Evolutionary conservation across 2,797 vertebrate species (phyloP).

Genomic region (Platalea minor): DNA sequence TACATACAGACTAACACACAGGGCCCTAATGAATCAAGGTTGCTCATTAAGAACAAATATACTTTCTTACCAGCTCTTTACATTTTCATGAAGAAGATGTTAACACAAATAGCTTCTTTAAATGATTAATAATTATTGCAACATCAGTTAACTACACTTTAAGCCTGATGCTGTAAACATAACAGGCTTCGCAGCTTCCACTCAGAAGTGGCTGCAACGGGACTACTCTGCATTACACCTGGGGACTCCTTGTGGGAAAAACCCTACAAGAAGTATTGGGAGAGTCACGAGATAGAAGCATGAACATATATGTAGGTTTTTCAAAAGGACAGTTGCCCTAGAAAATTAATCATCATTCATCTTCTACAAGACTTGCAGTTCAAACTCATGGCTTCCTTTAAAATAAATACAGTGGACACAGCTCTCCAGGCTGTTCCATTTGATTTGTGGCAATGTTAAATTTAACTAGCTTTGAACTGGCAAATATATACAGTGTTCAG

Average conservation of each 20-base stretch:
- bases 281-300: not conserved
- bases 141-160: not conserved
- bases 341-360: not conserved
- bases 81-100: not conserved
- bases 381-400: not conserved
- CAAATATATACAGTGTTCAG: not conserved
- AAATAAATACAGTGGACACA: not conserved
- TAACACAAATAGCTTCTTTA: not conserved
- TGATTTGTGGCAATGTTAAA: not conserved
- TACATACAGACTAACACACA: not conserved
- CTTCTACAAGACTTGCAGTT: not conserved
- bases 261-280: not conserved
- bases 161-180: not conserved
- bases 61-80: not conserved
- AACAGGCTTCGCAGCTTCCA: not conserved
- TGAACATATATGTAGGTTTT: fast-evolving
- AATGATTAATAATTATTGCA: not conserved
- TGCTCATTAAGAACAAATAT: not conserved
- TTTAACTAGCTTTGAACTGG: not conserved
- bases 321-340: not conserved
- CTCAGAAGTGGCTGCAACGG: not conserved
- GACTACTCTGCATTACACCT: not conserved
- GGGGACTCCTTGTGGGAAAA: not conserved
- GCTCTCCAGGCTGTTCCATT: not conserved
- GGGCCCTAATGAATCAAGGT: not conserved